These are phyloP conservation scores for Nyctibius grandis DNA, from an alignment of 2,797 vertebrate genomes.

Conservation along the genomic window DNA sequence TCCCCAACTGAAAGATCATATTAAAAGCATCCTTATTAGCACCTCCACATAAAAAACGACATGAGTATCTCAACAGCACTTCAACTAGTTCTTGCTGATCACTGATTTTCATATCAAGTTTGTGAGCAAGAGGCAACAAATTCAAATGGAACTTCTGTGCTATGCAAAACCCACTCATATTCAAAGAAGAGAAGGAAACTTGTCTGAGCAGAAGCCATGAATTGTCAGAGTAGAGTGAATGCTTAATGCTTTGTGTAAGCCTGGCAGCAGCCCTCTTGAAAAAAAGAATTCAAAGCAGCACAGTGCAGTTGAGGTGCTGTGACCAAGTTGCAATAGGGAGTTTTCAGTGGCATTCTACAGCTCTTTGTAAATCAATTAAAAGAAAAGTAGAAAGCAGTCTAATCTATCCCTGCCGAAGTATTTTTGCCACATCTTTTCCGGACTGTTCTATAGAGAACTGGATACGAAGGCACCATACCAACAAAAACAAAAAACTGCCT, in stretches of 20 bases:
- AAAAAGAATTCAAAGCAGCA: background rate
- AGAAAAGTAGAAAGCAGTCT: conserved; percentile 6
- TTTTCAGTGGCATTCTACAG: background rate
- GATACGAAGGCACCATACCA: background rate
- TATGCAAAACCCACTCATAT: background rate
- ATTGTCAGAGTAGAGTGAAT: background rate
- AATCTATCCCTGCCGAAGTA: conserved; percentile 44
- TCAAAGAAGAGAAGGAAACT: background rate
- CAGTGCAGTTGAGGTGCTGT: background rate
- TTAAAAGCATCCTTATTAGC: background rate
- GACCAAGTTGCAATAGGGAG: background rate
- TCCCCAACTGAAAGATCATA: background rate
- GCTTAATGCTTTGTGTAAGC: background rate
- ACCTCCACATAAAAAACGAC: background rate
- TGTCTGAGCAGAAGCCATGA: background rate
- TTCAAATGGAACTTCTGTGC: background rate
- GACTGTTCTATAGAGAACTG: background rate
- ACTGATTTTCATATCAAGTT: background rate
- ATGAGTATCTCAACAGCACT: background rate
- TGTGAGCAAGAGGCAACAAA: background rate
- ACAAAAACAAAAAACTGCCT: background rate
- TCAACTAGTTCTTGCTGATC: background rate
- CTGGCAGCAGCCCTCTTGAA: background rate
- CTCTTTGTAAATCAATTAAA: conserved; percentile 48
- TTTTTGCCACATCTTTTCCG: conserved; percentile 34